Base-by-base conservation (phyloP, 1,140 invertebrate genomes). In the Drosophila navojoa region DNA sequence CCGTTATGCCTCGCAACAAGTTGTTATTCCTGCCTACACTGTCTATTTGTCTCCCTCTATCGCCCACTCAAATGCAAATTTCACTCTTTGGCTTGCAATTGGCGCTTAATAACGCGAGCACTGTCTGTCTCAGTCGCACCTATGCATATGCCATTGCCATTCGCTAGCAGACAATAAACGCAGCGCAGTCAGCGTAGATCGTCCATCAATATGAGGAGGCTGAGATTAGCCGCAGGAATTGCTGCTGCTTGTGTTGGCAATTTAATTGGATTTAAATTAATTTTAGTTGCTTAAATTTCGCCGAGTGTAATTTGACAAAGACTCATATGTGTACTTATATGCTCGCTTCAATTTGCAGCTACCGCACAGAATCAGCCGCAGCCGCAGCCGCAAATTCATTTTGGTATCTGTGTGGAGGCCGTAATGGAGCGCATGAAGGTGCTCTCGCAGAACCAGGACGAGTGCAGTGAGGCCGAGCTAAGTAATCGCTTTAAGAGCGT, bases 351-450 rank as follows among this genome's bases (percentile, higher is more conserved):
- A 9, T 63, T 55, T 59, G 4, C 61, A 86, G 86, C 87, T 22
- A 82, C 76, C 10, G 77, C 87, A 35, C 81, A 90, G 69, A 81
- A 87, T 22, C 71, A 76, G 69, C 93, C 93, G 15, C 93, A 93
- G 62, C 80, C 82, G 22, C 71, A 76, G 68, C 93, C 93, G 16
- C 93, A 93, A 61, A 75, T 32, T 54, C 52, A 85, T 50, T 72
- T 78, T 11, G 86, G 95, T 84, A 95, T 95, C 44, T 95, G 95
- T 27, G 95, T 97, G 13, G 95, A 96, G 73, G 94, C 94, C 0
- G 91, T 97, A 38, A 96, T 97, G 95, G 94, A 96, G 89, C 94
- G 96, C 66, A 97, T 97, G 96, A 96, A 96, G 85, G 94, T 94
- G 7, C 92, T 97, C 1, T 95, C 95, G 2, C 95, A 97, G 91